phyloP scores from a whole-genome alignment of 2,888 invertebrate genomes.

The Calameuta pallipes region DNA sequence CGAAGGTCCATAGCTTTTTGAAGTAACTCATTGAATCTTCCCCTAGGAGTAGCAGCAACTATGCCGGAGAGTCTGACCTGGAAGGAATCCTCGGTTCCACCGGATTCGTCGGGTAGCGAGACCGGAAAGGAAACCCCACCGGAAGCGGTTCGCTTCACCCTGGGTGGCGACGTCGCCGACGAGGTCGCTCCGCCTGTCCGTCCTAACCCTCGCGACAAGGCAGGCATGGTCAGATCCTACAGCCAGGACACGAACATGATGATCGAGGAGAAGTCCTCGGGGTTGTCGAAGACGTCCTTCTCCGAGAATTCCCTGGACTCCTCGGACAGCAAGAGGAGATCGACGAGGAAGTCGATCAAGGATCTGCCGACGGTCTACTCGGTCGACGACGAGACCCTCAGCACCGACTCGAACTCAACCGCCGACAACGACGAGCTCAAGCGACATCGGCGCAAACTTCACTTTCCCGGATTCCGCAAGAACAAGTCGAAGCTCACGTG shows the following conservation, averaged over 20 bases:
- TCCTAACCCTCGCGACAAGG: not conserved
- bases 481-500: conserved; percentile 67
- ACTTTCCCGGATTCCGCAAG: conserved; percentile 74
- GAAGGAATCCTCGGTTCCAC: conserved; percentile 66
- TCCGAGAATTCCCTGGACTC: conserved; percentile 68
- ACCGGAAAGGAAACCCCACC: conserved; percentile 68
- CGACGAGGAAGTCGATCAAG: conserved; percentile 39
- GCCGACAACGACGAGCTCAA: conserved; percentile 73
- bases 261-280: conserved; percentile 47
- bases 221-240: conserved; percentile 66
- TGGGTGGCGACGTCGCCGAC: conserved; percentile 52
- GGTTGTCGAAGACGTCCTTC: conserved; percentile 67
- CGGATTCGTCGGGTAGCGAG: conserved; percentile 72
- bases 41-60: conserved; percentile 47
- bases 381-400: conserved; percentile 74
- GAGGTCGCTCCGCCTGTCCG: conserved; percentile 14
- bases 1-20: not conserved
- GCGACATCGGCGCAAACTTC: conserved; percentile 73
- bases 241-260: conserved; percentile 69
- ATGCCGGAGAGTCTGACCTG: conserved; percentile 54
- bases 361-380: conserved; percentile 58
- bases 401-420: conserved; percentile 77
- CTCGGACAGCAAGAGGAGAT: conserved; percentile 31
- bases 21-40: conserved; percentile 20
- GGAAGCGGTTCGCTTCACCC: conserved; percentile 58